phyloP scores from a whole-genome alignment of 2,113 vertebrate genomes.

The Coturnix japonica region DNA sequence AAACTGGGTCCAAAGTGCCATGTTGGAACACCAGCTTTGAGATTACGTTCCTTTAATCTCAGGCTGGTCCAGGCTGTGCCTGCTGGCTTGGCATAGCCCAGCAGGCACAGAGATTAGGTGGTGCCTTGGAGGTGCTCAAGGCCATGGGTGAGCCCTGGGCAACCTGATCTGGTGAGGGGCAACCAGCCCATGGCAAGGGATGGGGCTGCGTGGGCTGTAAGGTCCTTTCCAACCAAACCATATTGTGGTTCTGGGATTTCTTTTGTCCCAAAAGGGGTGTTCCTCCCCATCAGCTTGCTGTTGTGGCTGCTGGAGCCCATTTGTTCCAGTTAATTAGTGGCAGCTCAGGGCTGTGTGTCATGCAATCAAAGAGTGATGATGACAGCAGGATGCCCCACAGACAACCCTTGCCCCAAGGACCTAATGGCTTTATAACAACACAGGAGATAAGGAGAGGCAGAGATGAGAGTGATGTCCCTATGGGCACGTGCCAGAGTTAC shows the following conservation, averaged over 20 bases:
- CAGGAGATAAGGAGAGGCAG: neutral
- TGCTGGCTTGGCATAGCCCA: no score
- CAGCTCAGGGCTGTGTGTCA: neutral
- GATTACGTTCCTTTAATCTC: neutral
- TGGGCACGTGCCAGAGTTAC: accelerated
- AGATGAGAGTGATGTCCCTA: neutral
- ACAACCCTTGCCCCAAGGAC: accelerated
- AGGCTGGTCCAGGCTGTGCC: neutral
- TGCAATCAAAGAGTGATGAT: neutral
- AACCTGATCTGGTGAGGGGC: neutral
- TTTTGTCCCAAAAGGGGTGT: neutral
- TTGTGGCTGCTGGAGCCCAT: neutral
- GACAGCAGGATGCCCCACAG: neutral
- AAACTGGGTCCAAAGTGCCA: neutral
- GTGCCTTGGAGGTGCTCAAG: no score
- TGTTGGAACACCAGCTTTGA: neutral
- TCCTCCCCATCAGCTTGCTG: neutral
- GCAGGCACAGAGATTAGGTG: no score
- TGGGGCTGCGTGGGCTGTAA: neutral
- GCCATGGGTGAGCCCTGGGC: no score
- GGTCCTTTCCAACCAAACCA: neutral
- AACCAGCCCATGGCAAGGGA: neutral
- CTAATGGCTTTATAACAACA: neutral
- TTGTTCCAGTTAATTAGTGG: accelerated
- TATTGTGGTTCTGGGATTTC: neutral